phyloP scores from a whole-genome alignment of 2,113 vertebrate species.

The Arothron firmamentum region DNA sequence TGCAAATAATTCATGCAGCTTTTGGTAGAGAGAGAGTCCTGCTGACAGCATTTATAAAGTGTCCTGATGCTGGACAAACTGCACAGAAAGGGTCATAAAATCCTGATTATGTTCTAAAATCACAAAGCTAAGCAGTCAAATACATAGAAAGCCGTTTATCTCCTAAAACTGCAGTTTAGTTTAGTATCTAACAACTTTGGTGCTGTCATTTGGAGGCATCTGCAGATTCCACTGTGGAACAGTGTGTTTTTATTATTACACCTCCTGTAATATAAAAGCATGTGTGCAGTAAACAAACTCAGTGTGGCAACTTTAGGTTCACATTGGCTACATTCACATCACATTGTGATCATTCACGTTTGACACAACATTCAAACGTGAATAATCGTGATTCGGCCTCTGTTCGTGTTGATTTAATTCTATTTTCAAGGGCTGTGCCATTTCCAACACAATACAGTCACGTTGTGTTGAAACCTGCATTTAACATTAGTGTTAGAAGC shows the following conservation, averaged over 20 bases:
- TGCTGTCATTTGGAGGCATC: no score
- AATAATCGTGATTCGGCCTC: background rate
- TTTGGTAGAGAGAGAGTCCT: no score
- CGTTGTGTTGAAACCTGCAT: no score
- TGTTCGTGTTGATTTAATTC: constrained; percentile 9
- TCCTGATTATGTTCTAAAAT: no score
- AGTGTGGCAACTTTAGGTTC: constrained; percentile 20
- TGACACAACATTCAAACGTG: no score
- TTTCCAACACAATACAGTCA: constrained; percentile 1
- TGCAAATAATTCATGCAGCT: no score
- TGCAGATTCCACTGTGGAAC: no score
- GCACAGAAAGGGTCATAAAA: background rate
- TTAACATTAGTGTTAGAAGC: no score
- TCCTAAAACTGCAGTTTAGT: no score
- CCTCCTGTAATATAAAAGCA: constrained; percentile 8
- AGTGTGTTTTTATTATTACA: no score
- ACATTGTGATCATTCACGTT: no score
- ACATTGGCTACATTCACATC: constrained; percentile 10
- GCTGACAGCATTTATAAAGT: no score
- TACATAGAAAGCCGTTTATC: background rate
- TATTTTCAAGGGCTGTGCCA: constrained; percentile 18
- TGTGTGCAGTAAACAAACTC: background rate
- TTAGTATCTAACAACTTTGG: background rate
- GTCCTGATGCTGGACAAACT: background rate
- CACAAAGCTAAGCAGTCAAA: background rate